These are phyloP conservation scores for Agrochola lota DNA, from an alignment of 2,888 invertebrate species.

Conservation along the genomic window DNA sequence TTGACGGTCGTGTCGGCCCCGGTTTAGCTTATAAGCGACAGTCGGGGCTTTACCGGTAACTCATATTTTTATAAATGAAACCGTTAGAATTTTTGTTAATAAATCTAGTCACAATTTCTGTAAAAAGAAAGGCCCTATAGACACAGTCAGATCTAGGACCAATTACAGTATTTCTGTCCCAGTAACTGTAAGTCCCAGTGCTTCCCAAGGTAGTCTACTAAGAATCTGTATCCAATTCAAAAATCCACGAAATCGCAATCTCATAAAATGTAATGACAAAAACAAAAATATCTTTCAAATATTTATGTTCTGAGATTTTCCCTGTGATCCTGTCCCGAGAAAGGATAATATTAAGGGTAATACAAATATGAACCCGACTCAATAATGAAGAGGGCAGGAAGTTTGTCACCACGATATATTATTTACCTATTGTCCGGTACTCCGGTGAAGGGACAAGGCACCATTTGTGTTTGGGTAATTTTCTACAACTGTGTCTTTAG, in stretches of 20 bases:
- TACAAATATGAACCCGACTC: constrained; percentile 33
- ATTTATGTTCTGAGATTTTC: constrained; percentile 13
- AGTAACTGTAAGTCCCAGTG: not conserved
- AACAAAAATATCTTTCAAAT: constrained; percentile 24
- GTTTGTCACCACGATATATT: constrained; percentile 43
- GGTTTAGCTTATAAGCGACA: too few species aligned
- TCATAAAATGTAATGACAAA: not conserved
- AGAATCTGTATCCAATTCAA: constrained; percentile 1
- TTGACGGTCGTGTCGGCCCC: too few species aligned
- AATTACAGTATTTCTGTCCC: constrained; percentile 10
- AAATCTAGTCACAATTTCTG: too few species aligned
- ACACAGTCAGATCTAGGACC: not conserved
- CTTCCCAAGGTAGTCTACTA: not conserved
- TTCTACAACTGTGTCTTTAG: constrained; percentile 24
- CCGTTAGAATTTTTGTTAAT: too few species aligned
- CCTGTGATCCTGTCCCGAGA: constrained; percentile 12
- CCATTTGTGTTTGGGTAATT: constrained; percentile 51
- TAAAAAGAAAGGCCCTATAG: not conserved
- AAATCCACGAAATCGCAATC: not conserved
- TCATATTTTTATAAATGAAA: too few species aligned
- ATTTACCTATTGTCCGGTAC: constrained; percentile 55
- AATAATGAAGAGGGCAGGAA: constrained; percentile 60
- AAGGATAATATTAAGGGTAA: constrained; percentile 12
- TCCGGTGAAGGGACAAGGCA: constrained; percentile 24
- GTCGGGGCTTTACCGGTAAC: too few species aligned